A percentile compares a stretch with the other conserved stretches of the same genome.
These are phyloP conservation scores for Pseudorasbora parva DNA, from an alignment of 2,113 vertebrate species.

Conservation along the genomic window DNA sequence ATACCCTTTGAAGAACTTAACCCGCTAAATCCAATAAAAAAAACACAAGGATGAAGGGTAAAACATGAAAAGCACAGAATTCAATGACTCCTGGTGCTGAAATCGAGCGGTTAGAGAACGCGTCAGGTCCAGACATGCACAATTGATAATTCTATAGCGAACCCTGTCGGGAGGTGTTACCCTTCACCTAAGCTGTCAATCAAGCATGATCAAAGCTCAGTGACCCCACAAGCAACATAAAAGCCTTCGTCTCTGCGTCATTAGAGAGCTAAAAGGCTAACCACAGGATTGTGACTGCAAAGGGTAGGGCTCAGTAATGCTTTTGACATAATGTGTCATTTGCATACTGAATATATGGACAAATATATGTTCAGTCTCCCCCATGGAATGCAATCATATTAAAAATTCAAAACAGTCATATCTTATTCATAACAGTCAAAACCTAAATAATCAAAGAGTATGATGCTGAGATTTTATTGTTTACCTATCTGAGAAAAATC, in stretches of 20 bases:
- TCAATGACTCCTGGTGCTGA: background rate
- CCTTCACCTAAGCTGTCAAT: slow-evolving; percentile 55
- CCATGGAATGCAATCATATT: background rate
- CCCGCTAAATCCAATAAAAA: slow-evolving; percentile 31
- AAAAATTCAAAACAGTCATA: background rate
- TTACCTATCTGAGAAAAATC: background rate
- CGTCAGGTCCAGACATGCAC: slow-evolving; percentile 9
- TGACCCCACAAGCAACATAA: slow-evolving; percentile 49
- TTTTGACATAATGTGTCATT: slow-evolving; percentile 8
- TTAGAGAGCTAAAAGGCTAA: slow-evolving; percentile 48
- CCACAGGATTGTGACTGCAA: background rate
- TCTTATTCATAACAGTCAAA: background rate
- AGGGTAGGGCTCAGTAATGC: slow-evolving; percentile 1
- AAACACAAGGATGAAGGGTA: background rate
- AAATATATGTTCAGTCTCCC: background rate
- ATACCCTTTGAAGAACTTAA: slow-evolving; percentile 18
- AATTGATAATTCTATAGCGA: slow-evolving; percentile 37
- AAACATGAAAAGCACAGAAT: slow-evolving; percentile 19
- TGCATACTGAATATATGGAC: slow-evolving; percentile 2
- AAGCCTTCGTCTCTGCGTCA: slow-evolving; percentile 47
- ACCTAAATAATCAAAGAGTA: background rate
- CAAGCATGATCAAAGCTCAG: slow-evolving; percentile 49
- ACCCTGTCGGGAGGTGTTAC: slow-evolving; percentile 31
- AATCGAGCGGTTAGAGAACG: slow-evolving; percentile 37
- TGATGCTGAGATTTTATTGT: background rate